Percentiles rank a stretch among this genome's conserved stretches.
Conservation (phyloP, 2,113 vertebrate genomes). For the Notarius lentiginosus region DNA sequence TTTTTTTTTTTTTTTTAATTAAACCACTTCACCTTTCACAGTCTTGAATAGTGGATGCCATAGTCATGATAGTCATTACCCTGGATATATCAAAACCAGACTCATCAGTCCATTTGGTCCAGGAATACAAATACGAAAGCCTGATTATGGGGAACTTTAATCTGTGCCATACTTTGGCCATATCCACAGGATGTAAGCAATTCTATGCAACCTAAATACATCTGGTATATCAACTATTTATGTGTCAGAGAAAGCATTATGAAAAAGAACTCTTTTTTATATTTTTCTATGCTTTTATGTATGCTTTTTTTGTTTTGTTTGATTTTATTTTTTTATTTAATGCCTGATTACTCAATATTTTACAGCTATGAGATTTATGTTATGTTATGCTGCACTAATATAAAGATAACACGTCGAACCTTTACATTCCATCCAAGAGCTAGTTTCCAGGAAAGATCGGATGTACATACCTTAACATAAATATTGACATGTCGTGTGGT, state of each 20-base stretch:
- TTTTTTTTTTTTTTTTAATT: neutral
- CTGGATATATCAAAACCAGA: slow-evolving; percentile 13
- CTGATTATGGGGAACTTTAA: slow-evolving; percentile 61
- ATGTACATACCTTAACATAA: slow-evolving; percentile 42
- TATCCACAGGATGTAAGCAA: slow-evolving; percentile 75
- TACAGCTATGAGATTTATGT: neutral
- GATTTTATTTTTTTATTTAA: slow-evolving; percentile 13
- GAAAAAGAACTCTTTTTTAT: slow-evolving; percentile 68
- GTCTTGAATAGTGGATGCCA: slow-evolving; percentile 25
- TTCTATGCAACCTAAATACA: slow-evolving; percentile 89
- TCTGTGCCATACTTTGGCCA: slow-evolving; percentile 75
- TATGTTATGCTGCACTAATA: slow-evolving; percentile 37
- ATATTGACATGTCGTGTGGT: slow-evolving; percentile 33
- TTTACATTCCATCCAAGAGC: slow-evolving; percentile 34
- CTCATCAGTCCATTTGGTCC: slow-evolving; percentile 16
- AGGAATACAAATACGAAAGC: slow-evolving; percentile 38
- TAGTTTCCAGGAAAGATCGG: slow-evolving; percentile 16
- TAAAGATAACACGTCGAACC: slow-evolving; percentile 14
- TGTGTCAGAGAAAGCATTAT: slow-evolving; percentile 48
- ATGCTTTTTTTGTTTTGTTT: neutral
- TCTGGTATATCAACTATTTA: slow-evolving; percentile 67
- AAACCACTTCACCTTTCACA: neutral
- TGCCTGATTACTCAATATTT: slow-evolving; percentile 18
- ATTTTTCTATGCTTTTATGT: slow-evolving; percentile 46
- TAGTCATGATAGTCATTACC: slow-evolving; percentile 30